Percentiles rank a stretch among this genome's conserved stretches.
phyloP scores from a whole-genome alignment of 2,113 vertebrate genomes.

The Uria lomvia region DNA sequence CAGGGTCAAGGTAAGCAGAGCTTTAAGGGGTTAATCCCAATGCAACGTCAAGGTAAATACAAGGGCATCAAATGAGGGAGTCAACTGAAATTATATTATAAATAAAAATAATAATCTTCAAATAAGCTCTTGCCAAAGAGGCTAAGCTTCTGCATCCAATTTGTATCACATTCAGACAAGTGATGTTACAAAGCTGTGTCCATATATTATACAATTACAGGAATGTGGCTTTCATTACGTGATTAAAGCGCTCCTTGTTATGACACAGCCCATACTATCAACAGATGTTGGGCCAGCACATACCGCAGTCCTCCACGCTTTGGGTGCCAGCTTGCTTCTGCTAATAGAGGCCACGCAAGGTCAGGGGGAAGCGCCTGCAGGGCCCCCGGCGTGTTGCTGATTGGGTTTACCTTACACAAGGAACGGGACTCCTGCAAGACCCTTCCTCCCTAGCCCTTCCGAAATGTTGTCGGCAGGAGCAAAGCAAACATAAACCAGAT shows the following conservation, averaged over 20 bases:
- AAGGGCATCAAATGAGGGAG: neutral
- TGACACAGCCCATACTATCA: neutral
- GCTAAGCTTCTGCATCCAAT: slow-evolving; percentile 28
- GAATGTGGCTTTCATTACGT: slow-evolving; percentile 54
- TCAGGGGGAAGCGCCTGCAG: neutral
- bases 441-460: slow-evolving; percentile 11
- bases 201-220: neutral
- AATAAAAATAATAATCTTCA: slow-evolving; percentile 23
- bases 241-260: slow-evolving; percentile 34
- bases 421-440: neutral
- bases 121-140: neutral
- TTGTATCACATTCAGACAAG: slow-evolving; percentile 44
- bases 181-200: slow-evolving; percentile 27
- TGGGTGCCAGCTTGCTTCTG: neutral
- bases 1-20: neutral
- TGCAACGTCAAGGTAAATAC: neutral
- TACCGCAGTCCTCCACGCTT: neutral
- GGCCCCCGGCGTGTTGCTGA: neutral
- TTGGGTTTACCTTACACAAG: neutral
- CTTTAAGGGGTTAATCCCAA: neutral
- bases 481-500: slow-evolving; percentile 60
- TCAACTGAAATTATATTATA: neutral
- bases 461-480: neutral
- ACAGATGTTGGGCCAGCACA: slow-evolving; percentile 22
- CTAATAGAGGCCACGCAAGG: neutral